Base-by-base conservation (phyloP, 1,140 invertebrate genomes). In the Meteorus sp. region DNA sequence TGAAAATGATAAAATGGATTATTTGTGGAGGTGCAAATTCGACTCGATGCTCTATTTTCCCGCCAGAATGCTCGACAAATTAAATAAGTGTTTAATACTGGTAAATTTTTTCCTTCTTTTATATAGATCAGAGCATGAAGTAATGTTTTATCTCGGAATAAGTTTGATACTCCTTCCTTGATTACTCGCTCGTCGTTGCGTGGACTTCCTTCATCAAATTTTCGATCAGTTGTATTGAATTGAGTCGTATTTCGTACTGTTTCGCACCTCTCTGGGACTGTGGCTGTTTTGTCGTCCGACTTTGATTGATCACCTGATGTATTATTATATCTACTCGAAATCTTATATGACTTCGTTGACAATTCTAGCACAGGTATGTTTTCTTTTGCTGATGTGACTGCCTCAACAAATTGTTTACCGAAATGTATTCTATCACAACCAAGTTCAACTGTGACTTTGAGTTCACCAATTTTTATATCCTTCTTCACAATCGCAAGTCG, bases 1-100 rank as follows among this genome's bases (percentile, higher is more conserved):
- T 72, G 76, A 65, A 83, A 83, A 67, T 83, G 74, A 62, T 80
- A 84, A 59, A 75, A 68, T 11, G 81, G 81, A 66, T 81, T 81
- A 44, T 69, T 67, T 9, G 72, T 78, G 47, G 74, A 65, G 19
- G 60, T 68, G 33, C 80, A 78, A 8, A 82, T 43, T 64, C 71
- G 69, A 73, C 82, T 84, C 4, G 61, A 67, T 33, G 77, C 72
- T 60, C 71, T 70, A 53, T 82, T 80, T 35, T 81, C 76, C 60
- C 74, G 65, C 77, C 78, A 81, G 72, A 83, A 84, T 22, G 78
- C 77, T 54, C 77, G 75, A 63, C 82, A 84, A 62, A 81, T 73
- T 27, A 84, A 61, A 56, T 78, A 84, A 1, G 79, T 79, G 59
- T 74, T 75, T 33, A 66, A 59, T 27, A 69, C 56, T 27, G 70